These are phyloP conservation scores for Entomyzon cyanotis DNA, from an alignment of 2,113 vertebrate genomes.

Conservation along the genomic window DNA sequence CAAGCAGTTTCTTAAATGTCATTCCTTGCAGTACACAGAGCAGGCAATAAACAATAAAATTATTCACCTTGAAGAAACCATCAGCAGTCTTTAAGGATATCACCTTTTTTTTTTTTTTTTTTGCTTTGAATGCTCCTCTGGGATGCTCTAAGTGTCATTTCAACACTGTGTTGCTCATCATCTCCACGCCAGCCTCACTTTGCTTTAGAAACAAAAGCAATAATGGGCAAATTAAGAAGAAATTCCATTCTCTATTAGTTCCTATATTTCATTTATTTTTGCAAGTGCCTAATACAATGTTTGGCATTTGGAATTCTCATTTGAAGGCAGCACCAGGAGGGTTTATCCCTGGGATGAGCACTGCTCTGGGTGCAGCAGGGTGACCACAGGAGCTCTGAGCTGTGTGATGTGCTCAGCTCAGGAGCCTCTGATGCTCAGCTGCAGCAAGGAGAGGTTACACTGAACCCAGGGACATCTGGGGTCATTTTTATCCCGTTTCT, in stretches of 20 bases:
- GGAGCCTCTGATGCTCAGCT: neutral
- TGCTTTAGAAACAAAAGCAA: neutral
- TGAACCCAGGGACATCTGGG: neutral
- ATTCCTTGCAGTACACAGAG: neutral
- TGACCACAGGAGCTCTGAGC: neutral
- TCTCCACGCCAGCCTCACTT: neutral
- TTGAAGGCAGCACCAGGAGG: neutral
- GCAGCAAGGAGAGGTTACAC: neutral
- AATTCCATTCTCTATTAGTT: neutral
- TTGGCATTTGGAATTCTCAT: neutral
- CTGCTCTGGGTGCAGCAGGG: neutral
- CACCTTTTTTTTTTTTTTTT: neutral
- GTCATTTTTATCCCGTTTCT: neutral
- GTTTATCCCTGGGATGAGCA: neutral
- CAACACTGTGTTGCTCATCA: neutral
- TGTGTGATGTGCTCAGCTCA: accelerated
- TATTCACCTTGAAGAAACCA: conserved; percentile 69
- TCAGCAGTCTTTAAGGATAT: conserved; percentile 58
- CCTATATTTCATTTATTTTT: neutral
- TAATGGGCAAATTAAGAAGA: conserved; percentile 6
- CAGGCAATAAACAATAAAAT: conserved; percentile 59
- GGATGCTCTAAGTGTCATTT: conserved; percentile 30
- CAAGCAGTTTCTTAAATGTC: conserved; percentile 39
- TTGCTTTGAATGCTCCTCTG: conserved; percentile 31
- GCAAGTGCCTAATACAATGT: accelerated